phyloP scores from a whole-genome alignment of 2,113 vertebrate species.

The Rousettus leschenaultii region DNA sequence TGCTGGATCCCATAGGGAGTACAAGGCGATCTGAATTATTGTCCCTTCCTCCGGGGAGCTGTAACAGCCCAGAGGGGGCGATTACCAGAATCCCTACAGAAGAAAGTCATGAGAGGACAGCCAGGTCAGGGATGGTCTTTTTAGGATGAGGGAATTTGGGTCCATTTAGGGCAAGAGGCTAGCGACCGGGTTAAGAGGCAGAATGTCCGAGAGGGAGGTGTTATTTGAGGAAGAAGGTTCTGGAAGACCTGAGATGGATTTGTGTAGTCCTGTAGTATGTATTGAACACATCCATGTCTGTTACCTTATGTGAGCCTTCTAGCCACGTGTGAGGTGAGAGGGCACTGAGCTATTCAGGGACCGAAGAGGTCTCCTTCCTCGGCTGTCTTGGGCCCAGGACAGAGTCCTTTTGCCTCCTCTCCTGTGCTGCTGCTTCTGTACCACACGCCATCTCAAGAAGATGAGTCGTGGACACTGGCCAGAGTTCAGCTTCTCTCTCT shows the following conservation, averaged over 20 bases:
- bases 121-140: neutral
- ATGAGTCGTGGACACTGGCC: fast-evolving
- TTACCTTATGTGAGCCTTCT: neutral
- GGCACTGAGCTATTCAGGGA: neutral
- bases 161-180: neutral
- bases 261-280: neutral
- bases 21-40: neutral
- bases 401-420: neutral
- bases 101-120: neutral
- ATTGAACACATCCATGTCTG: neutral
- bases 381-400: neutral
- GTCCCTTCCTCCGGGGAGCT: neutral
- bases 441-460: neutral
- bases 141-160: neutral
- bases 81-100: neutral
- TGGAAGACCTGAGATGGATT: neutral
- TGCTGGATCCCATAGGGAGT: neutral
- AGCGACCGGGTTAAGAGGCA: neutral
- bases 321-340: neutral
- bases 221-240: neutral
- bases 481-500: neutral
- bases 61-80: neutral
- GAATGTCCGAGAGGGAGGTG: neutral
- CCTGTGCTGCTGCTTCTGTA: neutral
- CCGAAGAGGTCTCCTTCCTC: neutral